A percentile compares a stretch with the other conserved stretches of the same genome.
Conservation (phyloP, 2,888 invertebrate species). For the Carcina quercana region DNA sequence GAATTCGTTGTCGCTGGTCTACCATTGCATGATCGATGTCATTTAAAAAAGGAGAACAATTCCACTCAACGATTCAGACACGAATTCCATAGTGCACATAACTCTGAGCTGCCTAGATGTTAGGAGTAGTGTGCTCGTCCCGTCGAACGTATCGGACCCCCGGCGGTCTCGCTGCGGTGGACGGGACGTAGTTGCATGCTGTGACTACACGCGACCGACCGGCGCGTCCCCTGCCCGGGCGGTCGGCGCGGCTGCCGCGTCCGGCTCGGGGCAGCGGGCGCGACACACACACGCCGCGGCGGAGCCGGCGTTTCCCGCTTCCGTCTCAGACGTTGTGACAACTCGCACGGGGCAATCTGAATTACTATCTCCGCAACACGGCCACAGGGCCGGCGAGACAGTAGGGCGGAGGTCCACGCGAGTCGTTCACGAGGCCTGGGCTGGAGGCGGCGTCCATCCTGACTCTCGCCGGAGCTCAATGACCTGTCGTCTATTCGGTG, state of each 20-base stretch:
- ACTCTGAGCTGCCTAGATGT: slow-evolving; percentile 39
- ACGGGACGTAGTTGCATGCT: slow-evolving; percentile 54
- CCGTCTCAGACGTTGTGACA: slow-evolving; percentile 35
- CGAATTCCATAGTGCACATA: slow-evolving; percentile 52
- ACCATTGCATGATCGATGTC: slow-evolving; percentile 62
- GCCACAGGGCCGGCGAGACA: too few species aligned
- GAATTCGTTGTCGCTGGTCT: slow-evolving; percentile 58
- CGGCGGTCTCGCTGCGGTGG: slow-evolving; percentile 29
- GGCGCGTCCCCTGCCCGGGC: slow-evolving; percentile 3
- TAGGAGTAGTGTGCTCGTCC: slow-evolving; percentile 42
- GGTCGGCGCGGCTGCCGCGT: slow-evolving; percentile 7
- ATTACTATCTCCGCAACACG: not conserved
- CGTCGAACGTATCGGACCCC: slow-evolving; percentile 35
- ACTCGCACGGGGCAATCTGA: slow-evolving; percentile 9
- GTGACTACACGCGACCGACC: slow-evolving; percentile 32
- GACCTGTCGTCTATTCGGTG: slow-evolving; percentile 50
- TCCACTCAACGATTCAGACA: slow-evolving; percentile 45
- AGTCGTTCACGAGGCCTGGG: slow-evolving; percentile 15
- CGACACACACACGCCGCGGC: slow-evolving; percentile 63
- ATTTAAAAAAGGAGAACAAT: slow-evolving; percentile 48
- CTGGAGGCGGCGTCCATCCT: slow-evolving; percentile 40
- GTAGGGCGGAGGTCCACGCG: slow-evolving; percentile 18
- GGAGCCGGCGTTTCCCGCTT: slow-evolving; percentile 65
- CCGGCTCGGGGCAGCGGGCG: slow-evolving; percentile 40
- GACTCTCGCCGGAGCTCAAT: slow-evolving; percentile 45